A percentile compares a stretch with the other conserved stretches of the same genome.
phyloP scores from a whole-genome alignment of 2,797 vertebrate species.

The Gallirallus australis region DNA sequence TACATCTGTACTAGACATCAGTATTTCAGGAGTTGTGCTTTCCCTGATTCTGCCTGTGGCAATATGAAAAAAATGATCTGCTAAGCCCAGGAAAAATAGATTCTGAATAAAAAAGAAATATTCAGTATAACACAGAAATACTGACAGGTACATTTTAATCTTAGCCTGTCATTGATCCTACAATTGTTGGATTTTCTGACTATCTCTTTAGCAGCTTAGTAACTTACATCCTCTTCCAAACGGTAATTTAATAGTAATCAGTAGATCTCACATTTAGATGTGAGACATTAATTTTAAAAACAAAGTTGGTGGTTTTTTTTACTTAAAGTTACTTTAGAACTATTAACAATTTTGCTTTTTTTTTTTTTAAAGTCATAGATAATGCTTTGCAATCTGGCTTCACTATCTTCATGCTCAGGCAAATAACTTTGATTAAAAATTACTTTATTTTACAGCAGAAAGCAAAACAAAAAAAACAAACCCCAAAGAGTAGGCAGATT shows the following conservation, averaged over 20 bases:
- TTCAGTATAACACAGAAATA: neutral
- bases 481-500: neutral
- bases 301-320: neutral
- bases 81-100: constrained; percentile 33
- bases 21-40: constrained; percentile 43
- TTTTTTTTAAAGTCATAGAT: neutral
- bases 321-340: neutral
- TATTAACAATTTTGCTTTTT: neutral
- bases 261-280: neutral
- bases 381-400: neutral
- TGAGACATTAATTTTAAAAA: neutral
- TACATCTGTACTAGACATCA: neutral
- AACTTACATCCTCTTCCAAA: neutral
- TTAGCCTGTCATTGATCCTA: constrained; percentile 36
- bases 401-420: neutral
- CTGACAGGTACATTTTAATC: constrained; percentile 23
- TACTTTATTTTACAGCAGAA: neutral
- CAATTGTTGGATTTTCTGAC: constrained; percentile 49
- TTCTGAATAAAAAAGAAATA: constrained; percentile 45
- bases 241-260: neutral
- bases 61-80: constrained; percentile 35
- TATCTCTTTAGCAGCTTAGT: neutral
- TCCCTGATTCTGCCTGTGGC: constrained; percentile 37
- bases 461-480: neutral
- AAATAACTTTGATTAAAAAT: neutral